Base-by-base conservation (phyloP, 64 coral and sea anemone species). In the Stichodactyla mertensii region DNA sequence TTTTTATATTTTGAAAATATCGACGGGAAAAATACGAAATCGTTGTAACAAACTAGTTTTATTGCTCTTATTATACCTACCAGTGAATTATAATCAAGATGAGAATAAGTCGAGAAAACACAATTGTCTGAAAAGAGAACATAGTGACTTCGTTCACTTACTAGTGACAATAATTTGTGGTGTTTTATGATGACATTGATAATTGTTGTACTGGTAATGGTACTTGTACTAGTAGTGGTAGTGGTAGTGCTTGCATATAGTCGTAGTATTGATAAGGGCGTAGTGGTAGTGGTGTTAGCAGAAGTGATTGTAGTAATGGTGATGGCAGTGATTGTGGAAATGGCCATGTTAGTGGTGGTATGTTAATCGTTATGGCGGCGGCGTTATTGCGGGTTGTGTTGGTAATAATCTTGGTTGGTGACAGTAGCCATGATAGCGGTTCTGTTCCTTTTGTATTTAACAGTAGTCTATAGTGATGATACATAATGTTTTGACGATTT, bases 51-150 rank as follows among this genome's bases (percentile, higher is more conserved):
- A 36, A 36, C 31, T 36, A 36, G 31, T 36, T 36, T 36, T 36
- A 36, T 36, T 36, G 31, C 31, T 1, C 9, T 11, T 16, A 66
- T 81, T 61, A 5, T 61, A 81, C 94, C 84, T 90, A 96, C 94
- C 94, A 96, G 85, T 96, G 94, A 83, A 96, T 77, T 55, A 96
- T 92, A 45, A 96, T 86, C 51, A 96, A 80, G 12, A 96, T 64
- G 15, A 96, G 71, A 87, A 96, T 96, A 31, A 92, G 86, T 77
- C 64, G 91, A 7, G 94, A 82, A 54, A 96, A 96, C 52, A 87
- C 55, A 19, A 92, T 56, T 5, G 91, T 82, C 94, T 96, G 78
- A 62, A 85, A 85, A 54, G 86, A 90, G 52, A 10, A 5, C 15
- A 31, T 16, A 16, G 19, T 51, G 15, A 79, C 14, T 16, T 18